phyloP scores from a whole-genome alignment of 2,113 vertebrate species.

The Nymphicus hollandicus region DNA sequence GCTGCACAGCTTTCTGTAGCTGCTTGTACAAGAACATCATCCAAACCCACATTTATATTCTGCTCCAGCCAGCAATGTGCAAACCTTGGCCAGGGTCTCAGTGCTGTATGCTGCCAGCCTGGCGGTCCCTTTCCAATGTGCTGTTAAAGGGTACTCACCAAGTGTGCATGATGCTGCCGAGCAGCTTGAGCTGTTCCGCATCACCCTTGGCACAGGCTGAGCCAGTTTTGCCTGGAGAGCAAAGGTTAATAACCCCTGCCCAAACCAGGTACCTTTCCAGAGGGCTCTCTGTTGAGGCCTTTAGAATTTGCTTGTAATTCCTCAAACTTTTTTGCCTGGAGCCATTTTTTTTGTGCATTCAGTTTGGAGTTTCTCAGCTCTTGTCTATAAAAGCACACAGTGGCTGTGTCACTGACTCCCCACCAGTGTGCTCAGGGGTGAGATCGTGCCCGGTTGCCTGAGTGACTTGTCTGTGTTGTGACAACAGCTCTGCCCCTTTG shows the following conservation, averaged over 20 bases:
- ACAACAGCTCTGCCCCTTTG: background rate
- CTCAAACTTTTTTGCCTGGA: background rate
- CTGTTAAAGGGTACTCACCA: too few species aligned
- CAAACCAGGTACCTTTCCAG: background rate
- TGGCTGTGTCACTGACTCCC: background rate
- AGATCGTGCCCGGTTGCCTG: rapidly evolving
- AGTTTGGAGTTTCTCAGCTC: background rate
- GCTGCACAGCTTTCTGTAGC: background rate
- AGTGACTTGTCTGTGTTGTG: rapidly evolving
- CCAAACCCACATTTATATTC: background rate
- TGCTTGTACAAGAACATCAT: background rate
- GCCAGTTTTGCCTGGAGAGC: background rate
- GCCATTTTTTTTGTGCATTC: background rate
- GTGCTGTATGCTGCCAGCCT: background rate
- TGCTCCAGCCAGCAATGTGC: rapidly evolving
- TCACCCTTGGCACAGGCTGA: background rate
- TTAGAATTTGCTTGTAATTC: background rate
- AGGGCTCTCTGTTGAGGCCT: background rate
- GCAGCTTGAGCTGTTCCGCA: background rate
- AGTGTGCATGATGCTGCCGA: background rate
- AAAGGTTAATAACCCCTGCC: background rate
- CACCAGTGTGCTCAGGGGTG: background rate
- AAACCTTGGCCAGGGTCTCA: background rate
- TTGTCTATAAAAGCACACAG: rapidly evolving
- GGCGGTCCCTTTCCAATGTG: background rate